Evolutionary conservation across 1,140 invertebrate species (phyloP), one percentile per base, ranked within the genome.

Genomic region (Homalodisca vitripennis): DNA sequence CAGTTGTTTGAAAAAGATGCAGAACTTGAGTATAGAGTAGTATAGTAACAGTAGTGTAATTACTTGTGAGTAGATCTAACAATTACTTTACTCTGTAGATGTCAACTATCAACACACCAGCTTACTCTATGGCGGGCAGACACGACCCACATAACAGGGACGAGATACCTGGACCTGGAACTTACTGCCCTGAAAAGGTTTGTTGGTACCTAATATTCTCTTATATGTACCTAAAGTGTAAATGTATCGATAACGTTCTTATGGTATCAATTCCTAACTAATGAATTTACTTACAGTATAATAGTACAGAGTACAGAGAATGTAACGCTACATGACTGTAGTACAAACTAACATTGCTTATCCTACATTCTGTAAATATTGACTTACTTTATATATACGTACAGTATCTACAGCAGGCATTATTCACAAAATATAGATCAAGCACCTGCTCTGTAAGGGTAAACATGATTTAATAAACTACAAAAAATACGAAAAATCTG

Each of bases 401-500:
- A 64, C 20, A 34, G 29, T 3, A 3, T 64, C 14, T 10, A 17
- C 27, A 24, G 62, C 3, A 31, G 62, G 10, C 20, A 64, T 26
- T 57, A 85, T 87, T 70, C 86, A 78, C 73, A 77, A 31, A 79
- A 77, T 60, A 74, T 75, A n/a, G 81, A 83, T 67, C 77, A 82
- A 81, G 93, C 90, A 76, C 95, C 94, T 51, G 94, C 94, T 72
- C 95, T 95, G 48, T 94, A 94, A 72, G n/a, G n/a, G n/a, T n/a
- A n/a, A n/a, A n/a, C n/a, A n/a, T n/a, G n/a, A n/a, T n/a, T n/a
- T n/a, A 46, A 12, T 12, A 46, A 46, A 46, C 41, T 46, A 46
- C n/a, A 46, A 46, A 12, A 46, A n/a, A n/a, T n/a, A n/a, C n/a
- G n/a, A n/a, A n/a, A n/a, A n/a, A n/a, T n/a, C n/a, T n/a, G n/a